Conservation (phyloP, 2,888 invertebrate species). For the Tinea semifulvella region DNA sequence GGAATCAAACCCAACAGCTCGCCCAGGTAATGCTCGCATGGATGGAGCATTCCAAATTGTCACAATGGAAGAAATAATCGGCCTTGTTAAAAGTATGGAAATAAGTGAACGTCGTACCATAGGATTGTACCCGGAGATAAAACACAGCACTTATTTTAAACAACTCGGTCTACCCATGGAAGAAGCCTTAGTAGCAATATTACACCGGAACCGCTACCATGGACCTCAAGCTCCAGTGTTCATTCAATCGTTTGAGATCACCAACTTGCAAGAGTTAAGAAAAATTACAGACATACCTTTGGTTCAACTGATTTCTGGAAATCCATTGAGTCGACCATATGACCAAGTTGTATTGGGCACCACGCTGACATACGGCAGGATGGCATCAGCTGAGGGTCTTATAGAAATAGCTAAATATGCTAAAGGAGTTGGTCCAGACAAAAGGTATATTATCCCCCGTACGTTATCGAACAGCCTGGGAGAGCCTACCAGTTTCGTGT, state of each 20-base stretch:
- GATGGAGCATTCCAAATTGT: constrained; percentile 14
- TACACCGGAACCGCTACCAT: constrained; percentile 14
- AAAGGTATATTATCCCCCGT: constrained; percentile 13
- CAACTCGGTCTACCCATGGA: constrained; percentile 14
- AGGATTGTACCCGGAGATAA: constrained; percentile 17
- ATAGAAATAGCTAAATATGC: constrained; percentile 15
- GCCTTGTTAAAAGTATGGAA: constrained; percentile 16
- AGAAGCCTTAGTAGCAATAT: constrained; percentile 10
- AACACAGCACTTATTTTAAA: constrained; percentile 15
- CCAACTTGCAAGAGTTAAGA: constrained; percentile 14
- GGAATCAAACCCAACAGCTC: constrained; percentile 12
- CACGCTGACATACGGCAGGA: constrained; percentile 13
- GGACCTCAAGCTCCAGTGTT: constrained; percentile 12
- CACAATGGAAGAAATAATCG: constrained; percentile 16
- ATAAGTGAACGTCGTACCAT: constrained; percentile 11
- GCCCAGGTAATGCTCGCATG: constrained; percentile 17
- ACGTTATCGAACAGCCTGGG: constrained; percentile 3
- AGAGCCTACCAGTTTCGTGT: constrained; percentile 12
- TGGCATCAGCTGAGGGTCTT: constrained; percentile 15
- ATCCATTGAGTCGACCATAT: constrained; percentile 4
- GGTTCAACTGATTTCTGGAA: constrained; percentile 13
- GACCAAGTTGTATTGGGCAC: constrained; percentile 12
- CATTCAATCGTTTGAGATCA: constrained; percentile 16
- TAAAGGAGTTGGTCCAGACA: constrained; percentile 15
- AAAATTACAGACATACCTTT: constrained; percentile 12